Conservation (phyloP, 2,888 invertebrate species). For the Heteropelma amictum region DNA sequence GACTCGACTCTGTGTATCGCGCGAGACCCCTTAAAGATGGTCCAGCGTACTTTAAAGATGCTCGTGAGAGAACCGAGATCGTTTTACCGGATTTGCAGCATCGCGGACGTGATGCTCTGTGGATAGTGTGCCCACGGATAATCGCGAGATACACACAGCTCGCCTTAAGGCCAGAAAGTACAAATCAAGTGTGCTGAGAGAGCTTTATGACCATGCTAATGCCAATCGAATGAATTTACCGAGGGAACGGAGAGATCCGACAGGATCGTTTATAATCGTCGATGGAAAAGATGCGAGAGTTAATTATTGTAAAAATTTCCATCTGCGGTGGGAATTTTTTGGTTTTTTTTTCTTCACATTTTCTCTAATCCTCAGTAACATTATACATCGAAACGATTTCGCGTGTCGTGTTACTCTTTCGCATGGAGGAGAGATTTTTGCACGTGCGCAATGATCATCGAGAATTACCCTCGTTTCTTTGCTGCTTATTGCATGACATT, state of each 20-base stretch:
- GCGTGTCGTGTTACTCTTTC: slow-evolving; percentile 72
- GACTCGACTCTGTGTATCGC: too few relatives aligned
- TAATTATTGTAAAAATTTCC: neutral
- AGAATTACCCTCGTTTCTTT: slow-evolving; percentile 47
- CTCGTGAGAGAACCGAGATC: too few relatives aligned
- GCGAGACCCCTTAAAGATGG: too few relatives aligned
- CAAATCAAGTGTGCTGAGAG: slow-evolving; percentile 14
- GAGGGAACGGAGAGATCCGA: slow-evolving; percentile 41
- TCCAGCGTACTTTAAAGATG: too few relatives aligned
- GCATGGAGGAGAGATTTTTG: slow-evolving; percentile 35
- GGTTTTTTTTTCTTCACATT: slow-evolving; percentile 45
- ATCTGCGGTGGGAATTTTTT: too few relatives aligned
- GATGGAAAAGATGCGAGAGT: slow-evolving; percentile 5
- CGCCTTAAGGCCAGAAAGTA: slow-evolving; percentile 10
- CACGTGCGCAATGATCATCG: slow-evolving; percentile 37
- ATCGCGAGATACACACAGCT: neutral
- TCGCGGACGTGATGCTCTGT: neutral
- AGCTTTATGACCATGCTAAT: slow-evolving; percentile 53
- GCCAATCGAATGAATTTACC: slow-evolving; percentile 57
- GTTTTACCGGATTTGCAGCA: too few relatives aligned
- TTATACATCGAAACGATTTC: slow-evolving; percentile 73
- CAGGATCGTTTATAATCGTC: slow-evolving; percentile 40
- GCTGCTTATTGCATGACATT: slow-evolving; percentile 3
- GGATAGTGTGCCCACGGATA: neutral
- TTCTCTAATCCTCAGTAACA: slow-evolving; percentile 70